Evolutionary conservation across 2,888 invertebrate species (phyloP), one percentile per base, ranked within the genome.

Genomic region (Epinotia nisella): DNA sequence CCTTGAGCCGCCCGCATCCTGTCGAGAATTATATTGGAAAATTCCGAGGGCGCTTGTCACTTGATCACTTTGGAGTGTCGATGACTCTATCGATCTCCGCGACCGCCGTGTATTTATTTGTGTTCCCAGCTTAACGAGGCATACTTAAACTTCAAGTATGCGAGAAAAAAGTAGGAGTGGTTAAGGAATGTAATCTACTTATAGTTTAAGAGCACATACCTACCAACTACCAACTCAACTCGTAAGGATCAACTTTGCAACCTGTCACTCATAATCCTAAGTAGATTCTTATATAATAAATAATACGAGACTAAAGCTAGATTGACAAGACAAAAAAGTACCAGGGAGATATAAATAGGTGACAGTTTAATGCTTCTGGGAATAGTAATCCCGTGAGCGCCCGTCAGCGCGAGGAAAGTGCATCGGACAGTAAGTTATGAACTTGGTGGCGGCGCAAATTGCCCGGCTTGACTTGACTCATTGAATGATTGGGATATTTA

Each of bases 291-390:
- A 10, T 49, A 61, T 71, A 65, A 66, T 71, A 65, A 66, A 66
- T 67, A 56, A 53, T 49, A n/a, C 17, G 62, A 59, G 15, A 53
- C 49, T 72, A 62, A 68, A 72, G 72, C 72, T 49, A 68, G 61
- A 72, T 72, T 62, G 72, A 72, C 67, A 56, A 21, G 29, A 39
- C 53, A 67, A 62, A 72, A 67, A 67, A 55, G 49, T 55, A 67
- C 55, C 71, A 67, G 61, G 62, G 49, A 56, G 61, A 29, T 68
- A 72, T 72, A 68, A 68, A 68, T 62, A 60, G 61, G 17, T n/a
- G 39, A 39, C n/a, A 58, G 61, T 41, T 72, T 72, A 72, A 62
- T 72, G 72, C 72, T 72, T 68, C 72, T 72, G 67, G 67, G 72
- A 72, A 72, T 49, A 39, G 72, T 68, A 39, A 68, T 67, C 72